These are phyloP conservation scores for Lophochroa leadbeateri DNA, from an alignment of 2,113 vertebrate species.

Conservation along the genomic window DNA sequence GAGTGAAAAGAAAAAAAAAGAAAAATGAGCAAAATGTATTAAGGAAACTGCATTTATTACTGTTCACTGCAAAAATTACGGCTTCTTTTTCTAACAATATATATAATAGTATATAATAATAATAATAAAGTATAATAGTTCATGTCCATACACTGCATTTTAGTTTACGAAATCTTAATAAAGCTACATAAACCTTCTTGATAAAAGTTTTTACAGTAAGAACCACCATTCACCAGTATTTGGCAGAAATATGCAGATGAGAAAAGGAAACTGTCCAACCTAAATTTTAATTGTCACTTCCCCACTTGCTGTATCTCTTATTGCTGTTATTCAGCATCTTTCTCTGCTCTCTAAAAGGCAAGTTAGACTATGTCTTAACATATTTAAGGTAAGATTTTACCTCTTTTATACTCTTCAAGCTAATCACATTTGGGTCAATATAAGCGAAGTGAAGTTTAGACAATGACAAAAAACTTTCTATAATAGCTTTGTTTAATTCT, in stretches of 20 bases:
- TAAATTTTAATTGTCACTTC: background rate
- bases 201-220: background rate
- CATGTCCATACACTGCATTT: background rate
- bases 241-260: background rate
- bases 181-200: background rate
- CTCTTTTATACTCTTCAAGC: background rate
- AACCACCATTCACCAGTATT: background rate
- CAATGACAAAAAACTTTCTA: background rate
- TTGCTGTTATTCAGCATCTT: background rate
- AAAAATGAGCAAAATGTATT: background rate
- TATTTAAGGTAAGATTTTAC: background rate
- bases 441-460: background rate
- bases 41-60: background rate
- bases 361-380: background rate
- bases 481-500: background rate
- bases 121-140: background rate
- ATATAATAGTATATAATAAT: background rate
- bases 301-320: background rate
- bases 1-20: background rate
- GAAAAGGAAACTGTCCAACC: background rate
- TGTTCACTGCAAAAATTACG: background rate
- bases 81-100: background rate
- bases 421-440: background rate
- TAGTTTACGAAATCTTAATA: background rate
- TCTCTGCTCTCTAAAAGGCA: background rate